These are phyloP conservation scores for Tachysurus vachellii DNA, from an alignment of 2,113 vertebrate genomes.

Conservation along the genomic window DNA sequence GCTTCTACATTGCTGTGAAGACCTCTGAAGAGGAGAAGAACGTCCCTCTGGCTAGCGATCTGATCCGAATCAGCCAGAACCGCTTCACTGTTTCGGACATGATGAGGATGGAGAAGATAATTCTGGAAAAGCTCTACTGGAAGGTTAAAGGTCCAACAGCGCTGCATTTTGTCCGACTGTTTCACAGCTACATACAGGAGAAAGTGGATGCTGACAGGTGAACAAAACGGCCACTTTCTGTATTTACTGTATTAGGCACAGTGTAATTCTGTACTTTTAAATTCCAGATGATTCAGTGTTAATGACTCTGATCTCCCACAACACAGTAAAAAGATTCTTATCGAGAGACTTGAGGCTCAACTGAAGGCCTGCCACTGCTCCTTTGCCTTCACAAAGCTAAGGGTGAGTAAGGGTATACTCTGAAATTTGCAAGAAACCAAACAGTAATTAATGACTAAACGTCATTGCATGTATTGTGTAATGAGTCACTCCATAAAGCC, in stretches of 20 bases:
- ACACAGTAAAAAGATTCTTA: conserved; percentile 77
- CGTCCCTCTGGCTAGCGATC: conserved; percentile 84
- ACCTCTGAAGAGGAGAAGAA: conserved; percentile 88
- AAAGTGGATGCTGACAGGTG: conserved; percentile 82
- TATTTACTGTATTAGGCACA: background rate
- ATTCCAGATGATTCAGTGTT: background rate
- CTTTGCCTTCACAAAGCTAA: conserved; percentile 90
- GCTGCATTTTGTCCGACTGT: conserved; percentile 86
- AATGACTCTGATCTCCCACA: background rate
- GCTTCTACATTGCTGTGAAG: conserved; percentile 93
- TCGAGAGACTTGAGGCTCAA: conserved; percentile 91
- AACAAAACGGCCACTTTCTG: background rate
- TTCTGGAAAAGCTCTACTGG: conserved; percentile 90
- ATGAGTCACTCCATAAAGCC: no score
- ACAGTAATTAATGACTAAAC: no score
- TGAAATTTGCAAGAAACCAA: no score
- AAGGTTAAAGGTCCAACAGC: conserved; percentile 89
- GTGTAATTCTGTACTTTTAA: background rate
- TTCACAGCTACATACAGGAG: conserved; percentile 79
- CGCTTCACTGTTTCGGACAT: conserved; percentile 92
- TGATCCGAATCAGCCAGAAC: conserved; percentile 94
- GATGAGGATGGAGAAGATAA: conserved; percentile 98
- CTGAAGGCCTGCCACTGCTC: conserved; percentile 94
- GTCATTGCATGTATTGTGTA: no score
- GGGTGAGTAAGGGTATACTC: no score